Evolutionary conservation across 1,140 invertebrate genomes (phyloP), one percentile per base, ranked within the genome.

Genomic region (Macrosteles quadrilineatus): DNA sequence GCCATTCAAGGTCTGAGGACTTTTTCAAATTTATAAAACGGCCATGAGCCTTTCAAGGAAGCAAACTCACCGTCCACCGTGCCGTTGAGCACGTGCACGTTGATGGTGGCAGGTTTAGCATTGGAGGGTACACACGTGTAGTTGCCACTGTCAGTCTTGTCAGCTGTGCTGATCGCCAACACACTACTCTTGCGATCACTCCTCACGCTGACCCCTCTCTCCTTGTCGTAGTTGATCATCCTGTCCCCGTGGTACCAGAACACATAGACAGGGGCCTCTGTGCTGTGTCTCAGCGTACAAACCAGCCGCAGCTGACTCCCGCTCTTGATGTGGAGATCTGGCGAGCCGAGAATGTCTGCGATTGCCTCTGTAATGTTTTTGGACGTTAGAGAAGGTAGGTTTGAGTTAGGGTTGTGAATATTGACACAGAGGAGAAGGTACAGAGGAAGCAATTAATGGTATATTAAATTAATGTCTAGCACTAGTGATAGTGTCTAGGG

Each of bases 111-210:
- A 0, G 92, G 89, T 45, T 91, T 87, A 6, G 92, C 91, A 76
- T 94, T 94, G 77, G 90, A 93, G 1, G 93, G 91, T 47, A 92
- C 87, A 78, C 93, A 96, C 6, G 92, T 92, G 79, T 95, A 96
- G 81, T 95, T 95, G 12, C 93, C 93, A 12, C 92, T 91, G 75
- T 96, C 91, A 9, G 86, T 83, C 17, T 84, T 85, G 55, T 87
- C 84, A 19, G 90, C 88, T 71, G 83, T 85, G 32, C 85, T 84
- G 70, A 92, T 89, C 66, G 87, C 87, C 67, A 92, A 80, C 71
- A 84, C 84, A 69, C 86, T 88, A 63, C 84, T 85, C 63, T 87
- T 85, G n/a, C 78, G 77, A 11, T 79, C 79, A 57, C 80, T 81
- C 27, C 75, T 76, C 25, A 77, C 77, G 6, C 45, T 25, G 11